Conservation (phyloP, 2,888 invertebrate species). For the Sarcophaga variegata region DNA sequence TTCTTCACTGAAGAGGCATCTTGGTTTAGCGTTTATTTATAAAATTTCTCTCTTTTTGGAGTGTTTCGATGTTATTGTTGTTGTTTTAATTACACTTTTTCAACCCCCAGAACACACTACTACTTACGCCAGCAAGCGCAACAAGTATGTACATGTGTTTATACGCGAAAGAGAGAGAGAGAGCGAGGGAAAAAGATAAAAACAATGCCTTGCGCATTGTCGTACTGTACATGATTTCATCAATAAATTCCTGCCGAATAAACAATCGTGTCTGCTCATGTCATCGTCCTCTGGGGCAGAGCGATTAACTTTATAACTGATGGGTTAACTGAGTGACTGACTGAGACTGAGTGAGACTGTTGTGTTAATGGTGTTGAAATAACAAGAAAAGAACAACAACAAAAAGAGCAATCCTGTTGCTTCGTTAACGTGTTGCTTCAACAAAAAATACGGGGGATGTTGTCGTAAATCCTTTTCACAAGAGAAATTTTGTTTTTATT, state of each 20-base stretch:
- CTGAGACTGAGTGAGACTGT: slow-evolving; percentile 9
- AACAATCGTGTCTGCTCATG: slow-evolving; percentile 54
- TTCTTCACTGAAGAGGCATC: neutral
- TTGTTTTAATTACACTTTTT: slow-evolving; percentile 37
- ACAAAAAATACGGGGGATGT: slow-evolving; percentile 5
- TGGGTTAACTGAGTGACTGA: neutral
- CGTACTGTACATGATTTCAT: slow-evolving; percentile 11
- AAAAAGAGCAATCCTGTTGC: slow-evolving; percentile 58
- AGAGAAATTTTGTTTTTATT: neutral
- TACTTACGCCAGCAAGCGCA: neutral
- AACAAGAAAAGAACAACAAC: slow-evolving; percentile 17
- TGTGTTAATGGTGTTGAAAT: slow-evolving; percentile 1
- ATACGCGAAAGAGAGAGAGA: too few relatives aligned
- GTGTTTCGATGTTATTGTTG: slow-evolving; percentile 9
- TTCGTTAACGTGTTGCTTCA: slow-evolving; percentile 30
- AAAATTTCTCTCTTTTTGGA: slow-evolving; percentile 2
- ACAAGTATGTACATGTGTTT: too few relatives aligned
- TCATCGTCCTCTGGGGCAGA: slow-evolving; percentile 58
- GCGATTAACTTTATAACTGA: too few relatives aligned
- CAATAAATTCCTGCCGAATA: slow-evolving; percentile 1
- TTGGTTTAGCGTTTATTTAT: slow-evolving; percentile 34
- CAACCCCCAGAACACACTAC: slow-evolving; percentile 58
- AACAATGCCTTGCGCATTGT: too few relatives aligned
- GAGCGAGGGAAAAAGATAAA: too few relatives aligned
- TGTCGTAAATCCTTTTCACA: slow-evolving; percentile 48